Evolutionary conservation across 92 coral and sea anemone genomes (phyloP).

Genomic region (Actinernus sp.): DNA sequence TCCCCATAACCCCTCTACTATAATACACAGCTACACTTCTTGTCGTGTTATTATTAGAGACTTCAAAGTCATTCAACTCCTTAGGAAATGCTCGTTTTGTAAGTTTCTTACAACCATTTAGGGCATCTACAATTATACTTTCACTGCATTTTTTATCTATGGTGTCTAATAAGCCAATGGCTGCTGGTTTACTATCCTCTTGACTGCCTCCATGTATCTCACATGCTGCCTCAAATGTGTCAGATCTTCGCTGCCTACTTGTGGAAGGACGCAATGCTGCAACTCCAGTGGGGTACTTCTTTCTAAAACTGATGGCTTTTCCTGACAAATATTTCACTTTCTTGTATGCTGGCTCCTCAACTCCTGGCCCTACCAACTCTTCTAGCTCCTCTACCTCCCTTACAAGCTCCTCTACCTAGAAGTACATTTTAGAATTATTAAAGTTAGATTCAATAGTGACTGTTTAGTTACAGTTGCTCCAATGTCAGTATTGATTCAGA

Average conservation of each 20-base stretch:
- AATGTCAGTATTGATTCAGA: too few species aligned
- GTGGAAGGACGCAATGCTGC: not conserved
- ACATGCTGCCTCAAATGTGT: conserved; percentile 21
- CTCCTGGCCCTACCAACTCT: not conserved
- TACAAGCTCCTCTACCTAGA: not conserved
- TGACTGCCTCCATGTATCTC: conserved; percentile 36
- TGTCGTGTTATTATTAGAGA: conserved; percentile 9
- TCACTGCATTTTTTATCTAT: conserved; percentile 3
- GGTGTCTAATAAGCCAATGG: conserved; percentile 31
- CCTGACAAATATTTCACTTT: not conserved
- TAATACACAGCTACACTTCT: conserved; percentile 32
- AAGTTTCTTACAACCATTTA: not conserved
- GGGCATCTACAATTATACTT: not conserved
- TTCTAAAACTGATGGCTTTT: not conserved
- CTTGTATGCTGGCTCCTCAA: not conserved
- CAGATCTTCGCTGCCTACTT: not conserved
- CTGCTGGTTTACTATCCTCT: conserved; percentile 15
- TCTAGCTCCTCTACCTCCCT: not conserved
- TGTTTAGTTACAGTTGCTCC: too few species aligned
- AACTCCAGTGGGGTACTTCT: not conserved
- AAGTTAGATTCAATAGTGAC: too few species aligned
- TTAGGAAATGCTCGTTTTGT: too few species aligned
- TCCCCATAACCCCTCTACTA: conserved; percentile 40
- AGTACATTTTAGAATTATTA: too few species aligned
- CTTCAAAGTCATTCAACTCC: conserved; percentile 12